Evolutionary conservation across 2,797 vertebrate species (phyloP), one percentile per base, ranked within the genome.

Genomic region (Enteromius unitaeniatus): DNA sequence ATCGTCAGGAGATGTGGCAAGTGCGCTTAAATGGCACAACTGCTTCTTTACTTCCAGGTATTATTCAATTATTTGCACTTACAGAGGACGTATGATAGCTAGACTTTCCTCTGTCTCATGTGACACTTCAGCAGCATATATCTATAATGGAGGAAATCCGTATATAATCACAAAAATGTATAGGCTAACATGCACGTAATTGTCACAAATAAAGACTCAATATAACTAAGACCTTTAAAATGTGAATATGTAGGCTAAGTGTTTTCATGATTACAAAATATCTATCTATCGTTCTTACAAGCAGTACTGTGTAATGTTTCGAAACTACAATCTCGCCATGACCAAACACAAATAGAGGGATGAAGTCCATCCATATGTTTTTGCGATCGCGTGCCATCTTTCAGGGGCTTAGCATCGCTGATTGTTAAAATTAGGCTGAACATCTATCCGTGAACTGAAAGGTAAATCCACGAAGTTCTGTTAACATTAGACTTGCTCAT

Each of bases 311-410:
- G n/a, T 28, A 21, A 7, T 34, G 17, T 72, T 55, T 13, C 47
- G 19, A 62, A 49, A 62, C 55, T 47, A 64, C 67, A 55, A 80
- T 55, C 28, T 60, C 28, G 26, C 14, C 14, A 31, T 3, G 34
- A n/a, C 31, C 26, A 19, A 78, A 51, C 21, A 45, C 6, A 60
- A 47, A 10, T 1, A 1, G 23, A 72, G 6, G 26, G 10, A 45
- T n/a, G 9, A n/a, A 14, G 28, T 64, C 70, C 9, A 82, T 82
- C 68, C 69, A n/a, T 34, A 37, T 81, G 55, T 23, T 34, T 60
- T 81, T 49, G 11, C 19, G 28, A 45, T 81, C 53, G 11, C 21
- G 42, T 51, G 6, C 3, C n/a, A 14, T 80, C n/a, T 69, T 45
- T 51, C 21, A 53, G 47, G n/a, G 17, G 65, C 17, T 40, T 42